Conservation (phyloP, 35 echinoderm and acorn worm genomes). For the Apostichopus californicus region DNA sequence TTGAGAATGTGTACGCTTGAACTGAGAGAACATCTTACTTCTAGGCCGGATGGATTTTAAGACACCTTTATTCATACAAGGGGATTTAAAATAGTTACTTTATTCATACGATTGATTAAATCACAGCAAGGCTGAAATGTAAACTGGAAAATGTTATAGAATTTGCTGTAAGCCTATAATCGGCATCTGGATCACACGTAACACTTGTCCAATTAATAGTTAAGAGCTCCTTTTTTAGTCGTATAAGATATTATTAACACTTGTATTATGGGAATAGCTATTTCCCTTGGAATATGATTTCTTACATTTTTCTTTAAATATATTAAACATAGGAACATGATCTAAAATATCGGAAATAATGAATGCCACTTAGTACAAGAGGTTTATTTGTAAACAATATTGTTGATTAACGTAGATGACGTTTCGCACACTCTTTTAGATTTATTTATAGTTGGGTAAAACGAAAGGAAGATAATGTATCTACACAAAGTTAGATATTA, state of each 20-base stretch:
- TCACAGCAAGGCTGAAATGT: too few species aligned
- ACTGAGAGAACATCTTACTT: too few species aligned
- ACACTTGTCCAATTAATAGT: too few species aligned
- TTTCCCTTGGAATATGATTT: too few species aligned
- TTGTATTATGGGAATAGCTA: too few species aligned
- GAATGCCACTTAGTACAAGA: constrained; percentile 10
- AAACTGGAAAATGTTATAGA: too few species aligned
- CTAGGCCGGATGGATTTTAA: not conserved
- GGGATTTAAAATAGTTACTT: not conserved
- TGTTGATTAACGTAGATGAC: not conserved
- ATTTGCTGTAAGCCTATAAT: too few species aligned
- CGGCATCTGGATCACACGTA: too few species aligned
- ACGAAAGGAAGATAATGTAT: not conserved
- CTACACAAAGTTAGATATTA: not conserved
- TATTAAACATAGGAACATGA: not conserved
- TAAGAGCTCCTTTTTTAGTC: too few species aligned
- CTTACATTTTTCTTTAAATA: too few species aligned
- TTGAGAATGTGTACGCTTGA: not conserved
- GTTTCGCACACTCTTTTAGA: not conserved
- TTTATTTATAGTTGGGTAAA: not conserved
- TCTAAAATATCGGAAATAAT: constrained; percentile 16
- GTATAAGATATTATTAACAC: too few species aligned
- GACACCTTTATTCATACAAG: not conserved
- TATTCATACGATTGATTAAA: not conserved
- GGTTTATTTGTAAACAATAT: not conserved